These are phyloP conservation scores for Timema podura DNA, from an alignment of 2,888 invertebrate genomes.

Conservation along the genomic window DNA sequence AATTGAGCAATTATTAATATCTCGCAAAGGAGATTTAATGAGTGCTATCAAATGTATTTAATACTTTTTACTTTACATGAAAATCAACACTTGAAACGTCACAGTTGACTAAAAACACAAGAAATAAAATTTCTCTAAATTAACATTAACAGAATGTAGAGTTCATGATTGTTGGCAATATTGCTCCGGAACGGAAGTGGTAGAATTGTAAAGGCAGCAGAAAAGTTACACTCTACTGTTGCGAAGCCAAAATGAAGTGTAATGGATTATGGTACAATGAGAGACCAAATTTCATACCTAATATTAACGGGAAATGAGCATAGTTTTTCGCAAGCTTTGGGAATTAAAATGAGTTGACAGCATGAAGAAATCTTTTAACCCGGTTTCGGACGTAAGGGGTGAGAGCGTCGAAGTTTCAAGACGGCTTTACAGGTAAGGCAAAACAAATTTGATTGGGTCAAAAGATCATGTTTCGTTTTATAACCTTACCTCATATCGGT, in stretches of 20 bases:
- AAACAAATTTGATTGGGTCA: not conserved
- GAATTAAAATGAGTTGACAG: slow-evolving; percentile 49
- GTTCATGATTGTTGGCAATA: too few species aligned
- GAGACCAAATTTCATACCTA: slow-evolving; percentile 22
- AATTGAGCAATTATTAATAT: too few species aligned
- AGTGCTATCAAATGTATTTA: too few species aligned
- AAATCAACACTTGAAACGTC: too few species aligned
- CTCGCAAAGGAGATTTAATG: too few species aligned
- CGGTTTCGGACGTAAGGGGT: slow-evolving; percentile 50
- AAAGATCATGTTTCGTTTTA: not conserved
- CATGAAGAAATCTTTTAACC: slow-evolving; percentile 54
- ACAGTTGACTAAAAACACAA: too few species aligned
- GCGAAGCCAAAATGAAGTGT: slow-evolving; percentile 21
- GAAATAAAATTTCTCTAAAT: too few species aligned
- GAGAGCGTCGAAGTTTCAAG: slow-evolving; percentile 54
- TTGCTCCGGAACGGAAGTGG: too few species aligned
- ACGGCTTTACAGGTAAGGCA: slow-evolving; percentile 53
- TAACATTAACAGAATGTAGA: too few species aligned
- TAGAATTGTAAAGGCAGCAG: too few species aligned
- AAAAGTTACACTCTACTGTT: too few species aligned
- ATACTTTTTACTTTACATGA: too few species aligned
- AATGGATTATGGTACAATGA: slow-evolving; percentile 27
- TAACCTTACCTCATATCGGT: not conserved
- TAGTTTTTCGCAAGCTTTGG: slow-evolving; percentile 27
- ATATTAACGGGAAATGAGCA: slow-evolving; percentile 32